A percentile compares a stretch with the other conserved stretches of the same genome.
phyloP scores from a whole-genome alignment of 1,140 invertebrate genomes.

The Zaprionus tsacasi region DNA sequence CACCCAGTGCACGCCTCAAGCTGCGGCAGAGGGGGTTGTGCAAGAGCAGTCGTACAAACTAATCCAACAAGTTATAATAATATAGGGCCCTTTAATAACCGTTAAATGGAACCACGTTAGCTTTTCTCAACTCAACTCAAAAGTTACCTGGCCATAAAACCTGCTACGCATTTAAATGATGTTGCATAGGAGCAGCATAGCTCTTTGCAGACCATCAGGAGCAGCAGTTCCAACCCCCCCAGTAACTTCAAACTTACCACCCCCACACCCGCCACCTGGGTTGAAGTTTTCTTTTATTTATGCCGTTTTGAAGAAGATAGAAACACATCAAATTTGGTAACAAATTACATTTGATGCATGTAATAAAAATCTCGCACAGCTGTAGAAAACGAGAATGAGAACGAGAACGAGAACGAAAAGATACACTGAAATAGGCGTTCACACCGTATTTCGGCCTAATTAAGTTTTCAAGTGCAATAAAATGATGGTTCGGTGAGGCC shows the following conservation, averaged over 20 bases:
- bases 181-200: constrained; percentile 12
- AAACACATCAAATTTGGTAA: constrained; percentile 83
- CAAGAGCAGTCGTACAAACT: constrained; percentile 10
- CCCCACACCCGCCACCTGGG: background rate
- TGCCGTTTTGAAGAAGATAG: constrained; percentile 76
- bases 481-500: constrained; percentile 63
- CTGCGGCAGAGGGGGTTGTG: constrained; percentile 12
- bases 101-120: constrained; percentile 1
- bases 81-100: constrained; percentile 16
- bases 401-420: background rate
- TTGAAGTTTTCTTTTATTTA: constrained; percentile 70
- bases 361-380: constrained; percentile 78
- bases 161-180: constrained; percentile 75
- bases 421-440: constrained; percentile 63
- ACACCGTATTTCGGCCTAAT: constrained; percentile 82
- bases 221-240: constrained; percentile 33
- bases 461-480: constrained; percentile 84
- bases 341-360: constrained; percentile 83
- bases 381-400: constrained; percentile 35
- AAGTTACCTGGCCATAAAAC: constrained; percentile 71
- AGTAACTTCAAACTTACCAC: constrained; percentile 19
- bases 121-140: constrained; percentile 48
- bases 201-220: constrained; percentile 54
- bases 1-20: constrained; percentile 36
- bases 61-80: constrained; percentile 40